These are phyloP conservation scores for Crotalus helleri DNA, from an alignment of 2,113 vertebrate genomes.

Conservation along the genomic window DNA sequence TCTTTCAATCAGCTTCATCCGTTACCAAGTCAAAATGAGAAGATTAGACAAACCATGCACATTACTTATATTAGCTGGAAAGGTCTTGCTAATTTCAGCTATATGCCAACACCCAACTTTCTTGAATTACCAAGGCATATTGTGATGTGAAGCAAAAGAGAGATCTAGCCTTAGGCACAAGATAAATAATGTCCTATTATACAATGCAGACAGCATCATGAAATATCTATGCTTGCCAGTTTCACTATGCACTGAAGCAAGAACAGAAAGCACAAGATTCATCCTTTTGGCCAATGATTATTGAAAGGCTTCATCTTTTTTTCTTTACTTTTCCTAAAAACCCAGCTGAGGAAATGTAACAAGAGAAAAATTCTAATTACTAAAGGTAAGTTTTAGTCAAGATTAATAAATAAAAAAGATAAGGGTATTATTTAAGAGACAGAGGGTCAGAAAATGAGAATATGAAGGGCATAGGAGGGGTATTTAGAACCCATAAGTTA, in stretches of 20 bases:
- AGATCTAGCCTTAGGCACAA: slow-evolving; percentile 27
- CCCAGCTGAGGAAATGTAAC: not conserved
- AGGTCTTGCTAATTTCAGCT: slow-evolving; percentile 15
- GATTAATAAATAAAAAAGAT: not conserved
- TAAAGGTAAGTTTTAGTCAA: not conserved
- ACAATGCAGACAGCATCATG: slow-evolving; percentile 15
- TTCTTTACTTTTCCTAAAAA: not conserved
- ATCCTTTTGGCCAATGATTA: not conserved
- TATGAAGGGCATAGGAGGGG: not conserved
- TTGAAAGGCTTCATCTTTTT: not conserved
- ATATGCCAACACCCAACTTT: slow-evolving; percentile 12
- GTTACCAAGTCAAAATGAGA: not conserved
- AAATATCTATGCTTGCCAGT: slow-evolving; percentile 7
- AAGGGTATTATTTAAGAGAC: not conserved
- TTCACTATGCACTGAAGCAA: slow-evolving; percentile 14
- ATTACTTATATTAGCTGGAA: slow-evolving; percentile 15
- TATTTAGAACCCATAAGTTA: not conserved
- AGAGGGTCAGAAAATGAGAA: not conserved
- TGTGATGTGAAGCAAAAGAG: slow-evolving; percentile 24
- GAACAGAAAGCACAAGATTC: not conserved
- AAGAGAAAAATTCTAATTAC: not conserved
- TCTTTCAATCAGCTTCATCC: not conserved
- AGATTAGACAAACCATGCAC: not conserved
- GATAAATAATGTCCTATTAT: slow-evolving; percentile 37
- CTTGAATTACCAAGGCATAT: slow-evolving; percentile 29